Base-by-base conservation (phyloP, 2,888 invertebrate genomes). In the Bombylius discolor region DNA sequence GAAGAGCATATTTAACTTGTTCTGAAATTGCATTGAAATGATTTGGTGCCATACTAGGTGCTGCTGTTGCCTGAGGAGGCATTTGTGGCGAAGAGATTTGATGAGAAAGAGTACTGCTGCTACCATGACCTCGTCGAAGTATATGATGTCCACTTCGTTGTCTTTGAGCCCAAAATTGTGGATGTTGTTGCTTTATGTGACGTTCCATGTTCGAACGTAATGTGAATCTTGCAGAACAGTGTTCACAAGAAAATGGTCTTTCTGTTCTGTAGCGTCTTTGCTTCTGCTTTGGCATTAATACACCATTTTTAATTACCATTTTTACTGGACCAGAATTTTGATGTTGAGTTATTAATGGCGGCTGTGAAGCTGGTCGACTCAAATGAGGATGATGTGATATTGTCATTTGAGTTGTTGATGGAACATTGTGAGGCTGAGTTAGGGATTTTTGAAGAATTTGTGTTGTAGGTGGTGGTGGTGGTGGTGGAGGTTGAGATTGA, bases 141-240 rank as follows among this genome's bases (percentile, higher is more conserved):
- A 72, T 67, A 49, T 72, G 72, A 48, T 81, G 78, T 0, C 79
- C 79, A 4, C 79, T 79, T 34, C 83, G 74, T 64, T 89, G 85
- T 47, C 89, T 77, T 61, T 89, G 87, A 53, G 87, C 87, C 87
- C 92, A 93, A 67, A 82, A 86, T 60, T 90, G 88, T 0, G 93
- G 93, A 76, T 95, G 95, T 64, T 94, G 93, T 65, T 93, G 92
- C 68, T 94, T 94, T 5, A 94, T 89, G 65, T 95, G 95, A 0
- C 93, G 79, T 70, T 94, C 94, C 91, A 94, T 94, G 65, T 95
- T 94, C 11, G 92, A 92, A n/a, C 91, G 79, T 12, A 94, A 75
- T 1, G 94, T 94, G 67, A 95, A 95, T 53, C 89, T 79, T 0
- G 93, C 92, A 0, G 89, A 86, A 71, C 95, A 94, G 67, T 91